Evolutionary conservation across 2,888 invertebrate species (phyloP).

Genomic region (Embidobia sp.): DNA sequence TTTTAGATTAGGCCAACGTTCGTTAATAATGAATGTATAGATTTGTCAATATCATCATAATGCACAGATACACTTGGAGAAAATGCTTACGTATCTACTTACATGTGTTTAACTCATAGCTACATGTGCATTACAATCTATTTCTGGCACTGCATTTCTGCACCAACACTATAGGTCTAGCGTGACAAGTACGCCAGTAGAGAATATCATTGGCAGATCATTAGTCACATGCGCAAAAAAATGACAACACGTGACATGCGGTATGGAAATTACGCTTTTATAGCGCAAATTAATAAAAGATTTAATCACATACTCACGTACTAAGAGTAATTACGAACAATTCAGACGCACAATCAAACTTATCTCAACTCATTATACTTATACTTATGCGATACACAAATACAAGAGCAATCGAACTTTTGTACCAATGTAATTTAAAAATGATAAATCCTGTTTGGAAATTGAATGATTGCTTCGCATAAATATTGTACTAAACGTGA

Average conservation of each 20-base stretch:
- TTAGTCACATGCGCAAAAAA: slow-evolving; percentile 43
- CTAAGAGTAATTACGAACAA: slow-evolving; percentile 24
- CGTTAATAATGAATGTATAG: slow-evolving; percentile 28
- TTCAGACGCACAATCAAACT: slow-evolving; percentile 27
- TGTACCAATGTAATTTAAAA: too few relatives aligned
- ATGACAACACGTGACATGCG: slow-evolving; percentile 32
- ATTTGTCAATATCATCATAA: slow-evolving; percentile 36
- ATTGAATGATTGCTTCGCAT: slow-evolving; percentile 11
- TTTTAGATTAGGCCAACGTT: slow-evolving; percentile 19
- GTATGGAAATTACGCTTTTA: slow-evolving; percentile 27
- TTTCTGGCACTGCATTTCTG: slow-evolving; percentile 49
- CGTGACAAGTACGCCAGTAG: slow-evolving; percentile 49
- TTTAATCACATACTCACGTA: slow-evolving; percentile 28
- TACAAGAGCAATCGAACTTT: slow-evolving; percentile 13
- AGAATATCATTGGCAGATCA: slow-evolving; percentile 55
- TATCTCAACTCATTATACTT: slow-evolving; percentile 1
- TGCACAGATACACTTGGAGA: slow-evolving; percentile 1
- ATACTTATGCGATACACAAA: slow-evolving; percentile 11
- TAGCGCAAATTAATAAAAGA: slow-evolving; percentile 34
- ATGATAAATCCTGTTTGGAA: not conserved
- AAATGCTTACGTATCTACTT: slow-evolving; percentile 25
- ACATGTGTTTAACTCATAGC: slow-evolving; percentile 42
- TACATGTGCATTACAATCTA: slow-evolving; percentile 51
- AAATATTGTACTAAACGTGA: not conserved
- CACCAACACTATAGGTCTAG: slow-evolving; percentile 32